Percentiles rank a stretch among this genome's conserved stretches.
Conservation (phyloP, 2,113 vertebrate genomes). For the Elachura formosa region DNA sequence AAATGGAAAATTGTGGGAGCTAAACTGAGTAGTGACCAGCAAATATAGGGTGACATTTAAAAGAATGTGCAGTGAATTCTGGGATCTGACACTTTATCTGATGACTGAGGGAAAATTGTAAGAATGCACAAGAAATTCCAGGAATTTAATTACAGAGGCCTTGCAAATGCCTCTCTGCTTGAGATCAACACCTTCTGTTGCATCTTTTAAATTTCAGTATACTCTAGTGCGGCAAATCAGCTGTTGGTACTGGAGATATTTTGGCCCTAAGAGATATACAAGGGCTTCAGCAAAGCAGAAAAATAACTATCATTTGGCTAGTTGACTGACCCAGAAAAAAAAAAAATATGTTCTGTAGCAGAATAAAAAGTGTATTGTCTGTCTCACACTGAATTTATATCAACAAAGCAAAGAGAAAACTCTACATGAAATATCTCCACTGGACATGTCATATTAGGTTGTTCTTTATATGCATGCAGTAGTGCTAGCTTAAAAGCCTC, state of each 20-base stretch:
- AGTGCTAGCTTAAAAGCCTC: not conserved
- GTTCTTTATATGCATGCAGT: not conserved
- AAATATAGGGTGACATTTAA: not conserved
- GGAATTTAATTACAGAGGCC: slow-evolving; percentile 15
- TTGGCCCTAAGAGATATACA: not conserved
- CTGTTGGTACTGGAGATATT: not conserved
- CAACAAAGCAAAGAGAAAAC: not conserved
- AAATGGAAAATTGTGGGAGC: not conserved
- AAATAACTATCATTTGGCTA: not conserved
- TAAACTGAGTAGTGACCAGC: not conserved
- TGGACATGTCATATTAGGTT: not conserved
- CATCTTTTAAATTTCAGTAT: not conserved
- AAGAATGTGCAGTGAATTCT: not conserved
- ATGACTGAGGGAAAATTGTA: not conserved
- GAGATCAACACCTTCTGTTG: not conserved
- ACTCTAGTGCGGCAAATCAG: not conserved
- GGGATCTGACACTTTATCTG: not conserved
- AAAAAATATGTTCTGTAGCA: not conserved
- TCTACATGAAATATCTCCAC: not conserved
- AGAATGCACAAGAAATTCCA: not conserved
- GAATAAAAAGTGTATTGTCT: not conserved
- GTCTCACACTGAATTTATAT: not conserved
- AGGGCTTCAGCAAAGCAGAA: not conserved
- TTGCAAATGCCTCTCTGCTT: slow-evolving; percentile 3
- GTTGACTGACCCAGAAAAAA: not conserved